Evolutionary conservation across 37 sponge, comb jelly and placozoan genomes (phyloP).

Genomic region (Haliclona indistincta): DNA sequence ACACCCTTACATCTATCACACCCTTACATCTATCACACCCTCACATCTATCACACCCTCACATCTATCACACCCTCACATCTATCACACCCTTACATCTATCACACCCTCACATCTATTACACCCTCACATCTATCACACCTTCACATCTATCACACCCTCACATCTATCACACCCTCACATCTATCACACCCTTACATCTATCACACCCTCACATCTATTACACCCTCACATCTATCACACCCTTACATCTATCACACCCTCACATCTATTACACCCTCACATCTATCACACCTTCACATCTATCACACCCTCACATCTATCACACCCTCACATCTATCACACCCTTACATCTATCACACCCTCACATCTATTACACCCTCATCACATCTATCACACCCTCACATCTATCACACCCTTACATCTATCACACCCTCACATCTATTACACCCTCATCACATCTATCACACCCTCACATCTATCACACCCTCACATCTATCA

Average conservation of each 20-base stretch:
- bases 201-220: neutral
- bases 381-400: neutral
- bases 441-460: too few relatives aligned
- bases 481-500: neutral
- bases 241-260: neutral
- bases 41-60: too few relatives aligned
- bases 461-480: neutral
- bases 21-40: neutral
- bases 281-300: too few relatives aligned
- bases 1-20: conserved; percentile 1
- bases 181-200: too few relatives aligned
- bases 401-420: neutral
- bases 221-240: neutral
- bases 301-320: neutral
- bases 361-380: neutral
- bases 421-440: too few relatives aligned
- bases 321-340: neutral
- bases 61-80: too few relatives aligned
- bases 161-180: neutral
- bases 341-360: conserved; percentile 1
- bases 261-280: neutral
- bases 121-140: too few relatives aligned
- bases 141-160: neutral
- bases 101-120: neutral
- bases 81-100: neutral